Conservation (phyloP, 2,888 invertebrate species). For the Netelia virgata region DNA sequence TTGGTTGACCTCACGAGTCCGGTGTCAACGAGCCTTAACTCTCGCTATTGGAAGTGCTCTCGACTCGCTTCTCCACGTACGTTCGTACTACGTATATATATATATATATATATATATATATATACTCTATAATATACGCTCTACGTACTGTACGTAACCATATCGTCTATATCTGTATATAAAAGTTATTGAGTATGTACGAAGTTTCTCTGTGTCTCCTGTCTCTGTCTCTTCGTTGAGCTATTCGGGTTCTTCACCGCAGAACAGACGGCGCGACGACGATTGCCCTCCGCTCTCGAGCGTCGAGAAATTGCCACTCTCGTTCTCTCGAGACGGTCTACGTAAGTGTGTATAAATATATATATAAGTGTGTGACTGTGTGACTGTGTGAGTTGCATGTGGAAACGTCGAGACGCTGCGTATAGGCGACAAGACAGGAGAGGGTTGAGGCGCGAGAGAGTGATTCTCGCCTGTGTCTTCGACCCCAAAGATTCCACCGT, state of each 20-base stretch:
- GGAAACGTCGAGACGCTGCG: slow-evolving; percentile 5
- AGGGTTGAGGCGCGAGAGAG: slow-evolving; percentile 5
- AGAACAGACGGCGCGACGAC: slow-evolving; percentile 40
- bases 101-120: no score
- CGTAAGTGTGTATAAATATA: neutral
- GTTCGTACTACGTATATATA: slow-evolving; percentile 29
- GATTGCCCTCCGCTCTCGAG: slow-evolving; percentile 43
- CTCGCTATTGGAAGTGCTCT: slow-evolving; percentile 71
- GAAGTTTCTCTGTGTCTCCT: neutral
- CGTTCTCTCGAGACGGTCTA: slow-evolving; percentile 12
- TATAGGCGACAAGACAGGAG: slow-evolving; percentile 32
- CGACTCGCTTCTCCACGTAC: slow-evolving; percentile 62
- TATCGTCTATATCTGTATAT: slow-evolving; percentile 19
- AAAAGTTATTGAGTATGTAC: neutral
- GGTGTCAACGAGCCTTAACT: slow-evolving; percentile 83
- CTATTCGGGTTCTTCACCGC: slow-evolving; percentile 43
- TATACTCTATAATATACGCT: neutral
- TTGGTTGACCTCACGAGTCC: slow-evolving; percentile 81
- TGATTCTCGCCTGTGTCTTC: slow-evolving; percentile 33
- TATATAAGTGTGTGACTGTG: neutral
- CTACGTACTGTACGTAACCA: slow-evolving; percentile 37
- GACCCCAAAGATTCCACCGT: slow-evolving; percentile 29
- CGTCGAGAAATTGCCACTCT: slow-evolving; percentile 57
- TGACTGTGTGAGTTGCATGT: slow-evolving; percentile 50
- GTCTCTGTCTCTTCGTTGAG: neutral